Percentiles rank a stretch among this genome's conserved stretches.
Conservation (phyloP, 2,888 invertebrate species). For the Psylliodes chrysocephalus region DNA sequence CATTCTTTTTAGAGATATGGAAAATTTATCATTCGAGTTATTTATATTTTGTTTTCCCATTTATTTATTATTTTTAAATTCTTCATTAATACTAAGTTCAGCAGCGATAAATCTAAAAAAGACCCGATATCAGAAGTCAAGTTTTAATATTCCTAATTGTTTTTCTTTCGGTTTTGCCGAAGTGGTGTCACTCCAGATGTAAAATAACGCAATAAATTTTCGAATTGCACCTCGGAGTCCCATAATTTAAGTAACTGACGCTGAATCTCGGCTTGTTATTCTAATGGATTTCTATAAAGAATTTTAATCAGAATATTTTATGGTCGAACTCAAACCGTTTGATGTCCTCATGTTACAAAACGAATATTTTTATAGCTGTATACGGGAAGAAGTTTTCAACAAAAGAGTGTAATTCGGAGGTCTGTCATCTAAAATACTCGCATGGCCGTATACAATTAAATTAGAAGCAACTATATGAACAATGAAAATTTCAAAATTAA, state of each 20-base stretch:
- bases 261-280: slow-evolving; percentile 45
- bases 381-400: slow-evolving; percentile 8
- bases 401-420: background rate
- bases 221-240: slow-evolving; percentile 49
- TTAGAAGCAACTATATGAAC: too few species aligned
- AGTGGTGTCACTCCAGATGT: slow-evolving; percentile 44
- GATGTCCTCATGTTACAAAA: slow-evolving; percentile 7
- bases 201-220: slow-evolving; percentile 48
- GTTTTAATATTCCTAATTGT: slow-evolving; percentile 40
- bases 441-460: too few species aligned
- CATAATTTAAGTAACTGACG: slow-evolving; percentile 48
- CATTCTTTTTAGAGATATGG: too few species aligned
- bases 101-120: background rate
- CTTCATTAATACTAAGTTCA: too few species aligned
- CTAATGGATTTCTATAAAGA: slow-evolving; percentile 45
- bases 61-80: too few species aligned
- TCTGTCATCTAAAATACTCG: too few species aligned
- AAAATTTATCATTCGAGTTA: too few species aligned
- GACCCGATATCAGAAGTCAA: background rate
- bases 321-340: slow-evolving; percentile 20
- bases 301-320: slow-evolving; percentile 39
- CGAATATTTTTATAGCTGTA: slow-evolving; percentile 5
- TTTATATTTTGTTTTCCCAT: too few species aligned
- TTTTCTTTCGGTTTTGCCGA: slow-evolving; percentile 30
- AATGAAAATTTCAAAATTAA: too few species aligned